Conservation (phyloP, 30 jellyfish, hydroid and myxozoan species). For the Rhopilema esculentum region DNA sequence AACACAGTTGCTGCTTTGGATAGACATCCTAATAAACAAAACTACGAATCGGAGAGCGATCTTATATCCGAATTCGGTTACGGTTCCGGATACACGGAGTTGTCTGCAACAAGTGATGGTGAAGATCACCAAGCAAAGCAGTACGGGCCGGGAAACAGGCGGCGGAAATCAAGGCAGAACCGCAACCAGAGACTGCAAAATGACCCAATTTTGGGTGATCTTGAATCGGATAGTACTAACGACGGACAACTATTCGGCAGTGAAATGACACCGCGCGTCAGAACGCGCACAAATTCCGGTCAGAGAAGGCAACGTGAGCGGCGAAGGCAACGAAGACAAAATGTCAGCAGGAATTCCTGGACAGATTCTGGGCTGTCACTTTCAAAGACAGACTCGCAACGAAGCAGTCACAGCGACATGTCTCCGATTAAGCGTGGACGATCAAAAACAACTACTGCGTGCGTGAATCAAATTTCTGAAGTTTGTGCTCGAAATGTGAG, state of each 20-base stretch:
- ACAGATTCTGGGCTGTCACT: conserved; percentile 86
- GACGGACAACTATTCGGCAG: conserved; percentile 57
- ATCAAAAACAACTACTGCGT: conserved; percentile 53
- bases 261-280: conserved; percentile 27
- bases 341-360: conserved; percentile 77
- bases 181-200: conserved; percentile 62
- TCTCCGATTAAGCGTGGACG: conserved; percentile 63
- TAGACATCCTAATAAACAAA: background rate
- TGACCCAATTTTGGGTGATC: conserved; percentile 61
- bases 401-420: conserved; percentile 75
- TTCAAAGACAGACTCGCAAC: conserved; percentile 77
- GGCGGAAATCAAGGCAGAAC: conserved; percentile 69
- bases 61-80: conserved; percentile 71
- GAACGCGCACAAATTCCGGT: conserved; percentile 59
- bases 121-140: conserved; percentile 35
- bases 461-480: background rate
- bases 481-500: background rate
- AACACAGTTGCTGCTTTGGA: conserved; percentile 55
- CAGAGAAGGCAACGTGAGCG: conserved; percentile 72
- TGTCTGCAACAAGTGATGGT: conserved; percentile 63
- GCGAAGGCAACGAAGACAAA: conserved; percentile 66
- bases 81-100: conserved; percentile 79
- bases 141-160: conserved; percentile 15
- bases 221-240: conserved; percentile 75
- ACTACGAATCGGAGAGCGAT: conserved; percentile 75